Base-by-base conservation (phyloP, 2,113 vertebrate genomes). In the Tupaia tana region DNA sequence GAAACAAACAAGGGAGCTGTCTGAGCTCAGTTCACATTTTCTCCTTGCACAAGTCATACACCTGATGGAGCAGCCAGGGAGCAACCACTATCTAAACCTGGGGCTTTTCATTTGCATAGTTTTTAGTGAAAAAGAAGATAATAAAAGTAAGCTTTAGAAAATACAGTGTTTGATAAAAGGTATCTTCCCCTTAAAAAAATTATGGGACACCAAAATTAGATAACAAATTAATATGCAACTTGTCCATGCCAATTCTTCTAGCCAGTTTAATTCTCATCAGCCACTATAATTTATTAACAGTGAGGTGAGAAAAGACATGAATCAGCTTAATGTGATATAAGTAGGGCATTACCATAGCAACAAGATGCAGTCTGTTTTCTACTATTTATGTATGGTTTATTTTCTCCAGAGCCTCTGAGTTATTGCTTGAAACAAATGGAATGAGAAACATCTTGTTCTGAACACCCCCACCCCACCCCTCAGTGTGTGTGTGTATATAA, bases 281-380 rank as follows among this genome's bases (percentile, higher is more conserved):
- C 97, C 94, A 98, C 98, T 97, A 98, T 98, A 98, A 98, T 98
- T 98, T 99, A 99, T 98, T 98, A 99, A 98, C 98, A 98, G 98
- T 94, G 98, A 98, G 98, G 98, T 98, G 98, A 97, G 98, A 98
- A 98, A 98, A 98, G 98, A 98, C 98, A 98, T 98, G 98, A 99
- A 99, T 98, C 98, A 99, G 98, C 98, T 98, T 98, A 98, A 99
- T 98, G 98, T 98, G 97, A 98, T 98, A 98, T 98, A 99, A 99
- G 98, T 99, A 98, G 98, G 98, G 97, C 98, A 92, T 98, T 98
- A 97, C 98, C 98, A 98, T 99, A 97, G 98, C 97, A 99, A 99
- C 98, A 97, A 97, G 98, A 99, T 98, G 98, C 97, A 86, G 98
- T 98, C 98, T 98, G 98, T 98, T 98, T 98, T 98, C 98, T 97